Base-by-base conservation (phyloP, 1,140 invertebrate genomes). In the Zaprionus nigranus region DNA sequence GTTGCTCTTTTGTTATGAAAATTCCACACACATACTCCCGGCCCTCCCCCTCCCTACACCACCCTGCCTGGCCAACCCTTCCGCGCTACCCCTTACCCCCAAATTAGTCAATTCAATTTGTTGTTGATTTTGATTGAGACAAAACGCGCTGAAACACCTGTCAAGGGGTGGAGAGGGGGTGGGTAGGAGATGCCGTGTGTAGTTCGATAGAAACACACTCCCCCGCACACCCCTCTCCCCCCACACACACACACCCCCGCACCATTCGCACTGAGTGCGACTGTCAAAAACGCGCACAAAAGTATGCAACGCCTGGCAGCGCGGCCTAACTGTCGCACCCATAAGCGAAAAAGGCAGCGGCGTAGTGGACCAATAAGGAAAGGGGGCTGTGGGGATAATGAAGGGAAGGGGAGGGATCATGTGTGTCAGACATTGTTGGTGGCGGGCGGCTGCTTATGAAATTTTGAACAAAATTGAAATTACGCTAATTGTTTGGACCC, bases 381-480 rank as follows among this genome's bases (percentile, higher is more conserved):
- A 34, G 20, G 28, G 28, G 9, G 30, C n/a, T 0, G 30, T 24
- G 22, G 15, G n/a, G n/a, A n/a, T 2, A 9, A 58, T 24, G 34
- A n/a, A 0, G 34, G 40, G 46, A 5, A 22, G 11, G 1, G 20
- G 46, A 22, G 20, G 46, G 46, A 11, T 22, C 20, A 51, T 20
- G 22, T 56, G 71, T 69, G 65, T 61, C 69, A 74, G 54, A 64
- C 49, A 62, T 49, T 78, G 46, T 62, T 49, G 40, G 40, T n/a
- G 15, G 40, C 36, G 40, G 13, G 76, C 72, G 70, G 61, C 51
- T 80, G 90, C 87, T 92, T 91, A 92, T 92, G 80, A 92, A 92
- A 92, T 92, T 92, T 92, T 92, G 77, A 92, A 84, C 84, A 84
- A 91, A 92, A 92, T 91, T 92, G 79, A 92, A 92, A 92, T 92